Base-by-base conservation (phyloP, 1,140 invertebrate species). In the Pantala flavescens region DNA sequence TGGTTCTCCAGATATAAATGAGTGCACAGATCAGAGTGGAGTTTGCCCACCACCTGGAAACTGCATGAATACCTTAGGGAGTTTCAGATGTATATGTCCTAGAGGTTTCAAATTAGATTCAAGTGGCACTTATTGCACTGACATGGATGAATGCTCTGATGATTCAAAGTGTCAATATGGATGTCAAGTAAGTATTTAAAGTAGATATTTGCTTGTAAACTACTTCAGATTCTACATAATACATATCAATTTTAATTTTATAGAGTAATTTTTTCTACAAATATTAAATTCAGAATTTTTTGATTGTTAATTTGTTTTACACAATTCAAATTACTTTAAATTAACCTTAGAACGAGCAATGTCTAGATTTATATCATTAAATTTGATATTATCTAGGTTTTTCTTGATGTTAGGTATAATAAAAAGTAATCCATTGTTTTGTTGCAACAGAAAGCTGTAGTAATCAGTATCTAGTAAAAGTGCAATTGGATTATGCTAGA, bases 31-130 rank as follows among this genome's bases (percentile, higher is more conserved):
- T 71, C 83, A 88, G 49, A 81, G 85, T 9, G 88, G 88, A 14
- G 79, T 90, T 2, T 93, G 92, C 79, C 88, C 89, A 0, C 83
- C 88, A 78, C 90, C 90, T 11, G 89, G 89, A 7, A 86, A 83
- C 19, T 90, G 89, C 78, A 81, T 83, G 49, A 88, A 88, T 77
- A 86, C 83, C 3, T 78, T 85, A 24, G 90, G 89, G 9, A 86
- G 85, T 49, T 90, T 86, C 78, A 81, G 83, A 43, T 91, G 90
- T 77, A 78, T 85, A 74, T 92, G 90, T 77, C 86, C 87, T 73
- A 82, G 84, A 23, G 88, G 89, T 73, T 85, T 83, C 78, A 76
- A 76, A 43, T 80, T 85, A 23, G 86, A 86, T 77, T 80, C 84
- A 9, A 84, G 85, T 43, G 89, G 88, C 75, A 88, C 85, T 16